Evolutionary conservation across 2,888 invertebrate species (phyloP).

Genomic region (Apodemia zela): DNA sequence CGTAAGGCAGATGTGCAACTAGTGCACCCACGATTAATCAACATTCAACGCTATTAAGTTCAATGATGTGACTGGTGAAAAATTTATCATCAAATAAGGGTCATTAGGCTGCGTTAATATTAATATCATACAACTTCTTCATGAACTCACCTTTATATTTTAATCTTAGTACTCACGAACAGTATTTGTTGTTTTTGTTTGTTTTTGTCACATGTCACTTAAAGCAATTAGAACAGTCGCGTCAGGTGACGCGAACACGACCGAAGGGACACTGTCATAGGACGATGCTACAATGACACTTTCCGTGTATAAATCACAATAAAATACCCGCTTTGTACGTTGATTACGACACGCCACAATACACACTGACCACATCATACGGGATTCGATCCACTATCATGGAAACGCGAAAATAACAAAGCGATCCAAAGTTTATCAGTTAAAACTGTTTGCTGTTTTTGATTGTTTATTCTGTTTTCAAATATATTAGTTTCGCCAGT

Average conservation of each 20-base stretch:
- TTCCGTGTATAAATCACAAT: slow-evolving; percentile 75
- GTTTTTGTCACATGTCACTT: slow-evolving; percentile 19
- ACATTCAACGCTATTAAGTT: too few relatives aligned
- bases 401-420: slow-evolving; percentile 21
- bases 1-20: too few relatives aligned
- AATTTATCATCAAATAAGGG: too few relatives aligned
- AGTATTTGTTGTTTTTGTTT: too few relatives aligned
- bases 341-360: slow-evolving; percentile 74
- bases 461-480: not conserved
- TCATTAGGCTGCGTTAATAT: not conserved
- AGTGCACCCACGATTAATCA: too few relatives aligned
- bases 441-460: not conserved
- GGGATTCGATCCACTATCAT: slow-evolving; percentile 39
- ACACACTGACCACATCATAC: slow-evolving; percentile 60
- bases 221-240: slow-evolving; percentile 6
- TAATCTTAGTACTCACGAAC: not conserved
- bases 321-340: slow-evolving; percentile 72
- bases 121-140: not conserved
- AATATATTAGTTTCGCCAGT: not conserved
- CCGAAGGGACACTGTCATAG: slow-evolving; percentile 71
- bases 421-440: slow-evolving; percentile 11
- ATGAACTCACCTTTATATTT: slow-evolving; percentile 3
- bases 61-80: too few relatives aligned
- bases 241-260: slow-evolving; percentile 40
- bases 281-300: slow-evolving; percentile 63